Evolutionary conservation across 2,888 invertebrate genomes (phyloP).

Genomic region (Erebia ligea): DNA sequence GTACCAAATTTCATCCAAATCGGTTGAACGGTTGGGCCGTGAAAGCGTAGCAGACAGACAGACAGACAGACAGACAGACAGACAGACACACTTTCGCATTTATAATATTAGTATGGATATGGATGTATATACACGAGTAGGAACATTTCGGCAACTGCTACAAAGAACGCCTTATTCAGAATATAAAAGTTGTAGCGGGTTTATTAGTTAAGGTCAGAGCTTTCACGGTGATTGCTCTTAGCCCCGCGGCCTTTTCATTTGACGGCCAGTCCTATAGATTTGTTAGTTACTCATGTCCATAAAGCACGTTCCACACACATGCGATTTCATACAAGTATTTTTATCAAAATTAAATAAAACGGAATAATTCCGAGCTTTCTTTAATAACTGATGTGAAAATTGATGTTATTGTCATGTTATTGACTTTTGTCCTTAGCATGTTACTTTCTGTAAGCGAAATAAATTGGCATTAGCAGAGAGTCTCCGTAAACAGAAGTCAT

Average conservation of each 20-base stretch:
- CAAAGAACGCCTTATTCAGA: constrained; percentile 53
- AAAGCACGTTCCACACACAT: constrained; percentile 7
- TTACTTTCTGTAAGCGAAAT: too few relatives aligned
- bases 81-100: too few relatives aligned
- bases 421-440: background rate
- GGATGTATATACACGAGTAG: constrained; percentile 33
- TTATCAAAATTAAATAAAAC: background rate
- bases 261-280: constrained; percentile 39
- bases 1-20: too few relatives aligned
- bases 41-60: too few relatives aligned
- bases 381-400: background rate
- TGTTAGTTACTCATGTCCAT: constrained; percentile 21
- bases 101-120: too few relatives aligned
- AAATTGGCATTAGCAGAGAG: too few relatives aligned
- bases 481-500: too few relatives aligned
- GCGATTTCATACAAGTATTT: background rate
- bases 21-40: too few relatives aligned
- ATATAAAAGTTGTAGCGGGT: constrained; percentile 50
- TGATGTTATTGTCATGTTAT: too few relatives aligned
- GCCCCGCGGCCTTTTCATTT: constrained; percentile 49
- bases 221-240: constrained; percentile 65
- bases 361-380: background rate
- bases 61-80: too few relatives aligned
- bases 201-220: constrained; percentile 57
- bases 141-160: constrained; percentile 47